A percentile compares a stretch with the other conserved stretches of the same genome.
phyloP scores from a whole-genome alignment of 37 sponge, comb jelly and placozoan genomes.

The Petrosia ficiformis region DNA sequence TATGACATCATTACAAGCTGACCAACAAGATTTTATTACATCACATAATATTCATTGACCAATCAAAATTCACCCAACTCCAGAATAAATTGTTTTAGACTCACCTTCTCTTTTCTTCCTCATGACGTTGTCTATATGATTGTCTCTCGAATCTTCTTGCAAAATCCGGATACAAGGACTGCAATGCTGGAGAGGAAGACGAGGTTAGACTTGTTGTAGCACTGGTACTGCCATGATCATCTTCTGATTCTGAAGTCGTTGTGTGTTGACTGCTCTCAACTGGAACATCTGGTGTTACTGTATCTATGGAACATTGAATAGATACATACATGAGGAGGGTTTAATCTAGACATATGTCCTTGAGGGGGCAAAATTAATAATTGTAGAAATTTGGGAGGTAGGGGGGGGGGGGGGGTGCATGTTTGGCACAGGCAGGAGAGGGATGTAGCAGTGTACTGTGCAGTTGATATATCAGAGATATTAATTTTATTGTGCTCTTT shows the following conservation, averaged over 20 bases:
- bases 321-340: not conserved
- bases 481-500: too few relatives aligned
- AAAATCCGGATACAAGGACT: conserved; percentile 8
- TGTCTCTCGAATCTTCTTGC: conserved; percentile 50
- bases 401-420: too few relatives aligned
- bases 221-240: conserved; percentile 11
- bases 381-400: not conserved
- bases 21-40: too few relatives aligned
- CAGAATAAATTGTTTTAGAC: too few relatives aligned
- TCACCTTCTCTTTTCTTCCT: conserved; percentile 40
- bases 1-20: too few relatives aligned
- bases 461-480: too few relatives aligned
- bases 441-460: too few relatives aligned
- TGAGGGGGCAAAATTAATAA: not conserved
- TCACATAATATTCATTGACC: too few relatives aligned
- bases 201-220: not conserved
- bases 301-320: not conserved
- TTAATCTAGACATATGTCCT: too few relatives aligned
- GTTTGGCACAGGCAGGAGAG: too few relatives aligned
- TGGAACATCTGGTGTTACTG: not conserved
- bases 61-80: too few relatives aligned
- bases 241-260: conserved; percentile 58
- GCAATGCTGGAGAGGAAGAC: conserved; percentile 12
- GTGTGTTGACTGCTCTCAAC: not conserved
- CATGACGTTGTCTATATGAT: conserved; percentile 71